Base-by-base conservation (phyloP, 2,888 invertebrate species). In the Zhengitettix transpicula region DNA sequence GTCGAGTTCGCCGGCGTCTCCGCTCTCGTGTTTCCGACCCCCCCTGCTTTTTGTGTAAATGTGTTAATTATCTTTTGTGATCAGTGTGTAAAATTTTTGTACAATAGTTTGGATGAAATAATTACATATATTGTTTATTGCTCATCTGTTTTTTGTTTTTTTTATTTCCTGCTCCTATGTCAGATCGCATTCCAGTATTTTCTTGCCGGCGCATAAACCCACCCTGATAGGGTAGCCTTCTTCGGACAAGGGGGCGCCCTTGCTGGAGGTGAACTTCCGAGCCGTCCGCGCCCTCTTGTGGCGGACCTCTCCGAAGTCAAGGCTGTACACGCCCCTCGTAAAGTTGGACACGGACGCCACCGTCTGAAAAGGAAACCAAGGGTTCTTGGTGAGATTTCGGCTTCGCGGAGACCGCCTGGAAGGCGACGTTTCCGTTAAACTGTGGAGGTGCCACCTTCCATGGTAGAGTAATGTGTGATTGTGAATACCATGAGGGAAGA, bases 71-170 rank as follows among this genome's bases (percentile, higher is more conserved):
- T 73, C 73, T 73, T 71, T 66, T 67, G 67, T 69, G 59, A 60
- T 59, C 59, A 54, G 56, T 63, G 59, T 62, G 60, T 63, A 64
- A 67, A 75, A 77, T 77, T 79, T 79, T 80, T 79, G 78, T 80
- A 79, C 76, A 73, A 78, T 79, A 79, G 77, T 73, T 74, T 78
- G 77, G 78, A 78, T 77, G 73, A 74, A 76, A 75, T 73, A 72
- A 73, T 66, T 68, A 65, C 65, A 71, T 68, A 70, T 69, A 70
- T 72, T 76, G 75, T 72, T 72, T 77, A 77, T 75, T 73, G 76
- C 61, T 61, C 58, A 58, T 28, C 17, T 57, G 57, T 15, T 56
- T 59, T 60, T 41, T 42, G 52, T 52, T 40, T 52, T 15, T 40
- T 40, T 15, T 14, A 52, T 28, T 40, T 47, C 47, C 16, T 44